These are phyloP conservation scores for Vanessa atalanta DNA, from an alignment of 1,140 invertebrate species.

Conservation along the genomic window DNA sequence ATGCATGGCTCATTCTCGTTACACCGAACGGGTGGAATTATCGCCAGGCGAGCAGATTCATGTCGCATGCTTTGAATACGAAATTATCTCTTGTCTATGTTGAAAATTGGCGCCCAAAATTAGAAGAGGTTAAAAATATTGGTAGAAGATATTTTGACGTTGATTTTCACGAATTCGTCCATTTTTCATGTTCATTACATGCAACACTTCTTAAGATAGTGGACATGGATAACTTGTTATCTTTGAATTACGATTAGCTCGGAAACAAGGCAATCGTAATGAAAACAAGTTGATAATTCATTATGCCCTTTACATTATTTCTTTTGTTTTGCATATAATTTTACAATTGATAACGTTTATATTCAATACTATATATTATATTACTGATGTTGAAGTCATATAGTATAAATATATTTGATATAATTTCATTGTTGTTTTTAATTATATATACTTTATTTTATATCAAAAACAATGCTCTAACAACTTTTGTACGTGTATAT, in stretches of 20 bases:
- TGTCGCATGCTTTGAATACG: conserved; percentile 34
- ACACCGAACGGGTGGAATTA: conserved; percentile 28
- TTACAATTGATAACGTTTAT: conserved; percentile 10
- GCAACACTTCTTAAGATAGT: background rate
- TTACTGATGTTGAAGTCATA: no score
- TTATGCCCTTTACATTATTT: conserved; percentile 15
- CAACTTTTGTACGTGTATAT: no score
- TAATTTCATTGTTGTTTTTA: no score
- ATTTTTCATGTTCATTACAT: no score
- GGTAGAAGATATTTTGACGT: background rate
- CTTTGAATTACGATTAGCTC: conserved; percentile 18
- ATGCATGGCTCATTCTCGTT: conserved; percentile 45
- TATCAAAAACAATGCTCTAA: background rate
- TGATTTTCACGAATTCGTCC: no score
- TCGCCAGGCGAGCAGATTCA: conserved; percentile 34
- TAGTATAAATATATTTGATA: no score
- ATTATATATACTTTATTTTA: background rate
- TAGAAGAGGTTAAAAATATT: no score
- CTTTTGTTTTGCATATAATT: conserved; percentile 12
- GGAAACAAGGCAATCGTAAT: conserved; percentile 2
- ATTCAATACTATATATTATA: no score
- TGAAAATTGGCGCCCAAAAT: conserved; percentile 8
- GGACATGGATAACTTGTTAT: conserved; percentile 13
- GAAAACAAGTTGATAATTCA: conserved; percentile 11
- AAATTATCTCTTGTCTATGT: conserved; percentile 19